Evolutionary conservation across 2,113 vertebrate species (phyloP).

Genomic region (Eira barbara): DNA sequence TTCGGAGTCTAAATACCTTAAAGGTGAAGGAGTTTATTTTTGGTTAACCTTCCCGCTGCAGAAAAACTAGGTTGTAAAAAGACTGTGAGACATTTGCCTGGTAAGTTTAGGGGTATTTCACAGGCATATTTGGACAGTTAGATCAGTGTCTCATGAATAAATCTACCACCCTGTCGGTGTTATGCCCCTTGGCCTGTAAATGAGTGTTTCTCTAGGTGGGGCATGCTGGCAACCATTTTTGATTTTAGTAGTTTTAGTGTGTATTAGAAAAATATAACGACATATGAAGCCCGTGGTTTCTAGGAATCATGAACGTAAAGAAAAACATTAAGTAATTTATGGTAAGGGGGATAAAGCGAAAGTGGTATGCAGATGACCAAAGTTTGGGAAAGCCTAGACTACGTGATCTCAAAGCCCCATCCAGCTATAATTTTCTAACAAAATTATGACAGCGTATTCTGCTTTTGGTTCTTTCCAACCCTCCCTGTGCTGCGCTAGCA

Average conservation of each 20-base stretch:
- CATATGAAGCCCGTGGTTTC: neutral
- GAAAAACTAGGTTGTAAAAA: conserved; percentile 5
- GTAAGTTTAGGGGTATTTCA: neutral
- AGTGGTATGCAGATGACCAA: neutral
- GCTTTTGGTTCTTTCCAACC: neutral
- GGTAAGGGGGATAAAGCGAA: neutral
- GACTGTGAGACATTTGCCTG: neutral
- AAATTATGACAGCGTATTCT: neutral
- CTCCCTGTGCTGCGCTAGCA: neutral
- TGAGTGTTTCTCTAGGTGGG: neutral
- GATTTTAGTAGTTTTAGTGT: conserved; percentile 6
- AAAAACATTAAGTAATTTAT: neutral
- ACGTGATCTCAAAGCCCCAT: neutral
- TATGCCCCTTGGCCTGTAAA: neutral
- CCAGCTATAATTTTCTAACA: neutral
- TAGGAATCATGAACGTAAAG: conserved; percentile 8
- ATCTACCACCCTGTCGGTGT: neutral
- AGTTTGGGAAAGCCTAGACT: neutral
- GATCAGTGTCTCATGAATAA: neutral
- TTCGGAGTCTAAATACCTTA: conserved; percentile 11
- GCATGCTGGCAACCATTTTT: neutral
- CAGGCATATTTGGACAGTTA: neutral
- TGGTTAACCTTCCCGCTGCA: neutral
- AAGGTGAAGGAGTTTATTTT: neutral
- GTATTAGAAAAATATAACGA: neutral